Base-by-base conservation (phyloP, 2,888 invertebrate species). In the Acleris cristana region DNA sequence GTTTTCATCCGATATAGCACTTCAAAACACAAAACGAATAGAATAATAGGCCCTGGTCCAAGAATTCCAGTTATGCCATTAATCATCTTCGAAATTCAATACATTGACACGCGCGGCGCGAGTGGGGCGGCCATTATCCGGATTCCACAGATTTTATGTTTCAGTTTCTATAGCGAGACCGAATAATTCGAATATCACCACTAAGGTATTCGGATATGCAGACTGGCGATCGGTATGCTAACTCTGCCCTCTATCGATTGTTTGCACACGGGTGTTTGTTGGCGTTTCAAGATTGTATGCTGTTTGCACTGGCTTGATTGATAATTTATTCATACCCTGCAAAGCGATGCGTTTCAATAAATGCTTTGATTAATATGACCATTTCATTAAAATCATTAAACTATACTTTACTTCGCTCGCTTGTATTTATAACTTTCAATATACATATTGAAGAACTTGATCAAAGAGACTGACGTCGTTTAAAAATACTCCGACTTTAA, bases 31-130 rank as follows among this genome's bases (percentile, higher is more conserved):
- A 70, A 61, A 62, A 73, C 74, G 73, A 79, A 80, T 78, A 76
- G 76, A 81, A 84, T 83, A 82, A 77, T 78, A 75, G 76, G 73
- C 76, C 73, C 76, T 71, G 74, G 74, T 75, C 72, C 74, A 78
- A 83, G 86, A 85, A 89, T 89, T 83, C 86, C 75, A 85, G 79
- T 81, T 81, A 89, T 88, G 78, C 85, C 85, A 90, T 92, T 89
- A 89, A 90, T 92, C 89, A 91, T 89, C 85, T 85, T 83, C 87
- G 89, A 87, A 88, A 90, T 91, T 90, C 90, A 91, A 92, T 90
- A 91, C 90, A 90, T 88, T 83, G 89, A 89, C 89, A 87, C 77
- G 75, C 71, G 73, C 76, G 74, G 71, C 71, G 68, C 69, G 70
- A 74, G 72, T 75, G 74, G 79, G 77, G 74, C 79, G 71, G 78